phyloP scores from a whole-genome alignment of 2,113 vertebrate species.

The Pantherophis guttatus region DNA sequence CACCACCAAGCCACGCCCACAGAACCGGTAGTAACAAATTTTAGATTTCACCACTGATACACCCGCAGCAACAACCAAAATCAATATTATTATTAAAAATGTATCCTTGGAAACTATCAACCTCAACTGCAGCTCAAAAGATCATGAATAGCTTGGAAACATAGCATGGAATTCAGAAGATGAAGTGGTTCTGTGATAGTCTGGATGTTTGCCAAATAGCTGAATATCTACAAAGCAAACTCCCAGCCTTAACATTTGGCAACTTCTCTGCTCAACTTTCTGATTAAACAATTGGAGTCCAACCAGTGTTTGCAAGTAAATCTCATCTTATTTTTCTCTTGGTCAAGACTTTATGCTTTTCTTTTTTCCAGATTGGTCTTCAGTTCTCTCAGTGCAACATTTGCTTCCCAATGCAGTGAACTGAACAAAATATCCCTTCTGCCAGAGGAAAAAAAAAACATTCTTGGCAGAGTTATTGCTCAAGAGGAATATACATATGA shows the following conservation, averaged over 20 bases:
- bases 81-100: neutral
- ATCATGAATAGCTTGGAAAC: neutral
- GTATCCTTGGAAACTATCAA: neutral
- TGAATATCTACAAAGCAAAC: constrained; percentile 21
- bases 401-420: constrained; percentile 57
- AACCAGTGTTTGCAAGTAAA: constrained; percentile 44
- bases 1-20: no score
- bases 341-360: constrained; percentile 36
- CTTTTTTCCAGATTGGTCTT: constrained; percentile 53
- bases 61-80: neutral
- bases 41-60: no score
- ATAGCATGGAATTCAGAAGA: constrained; percentile 36
- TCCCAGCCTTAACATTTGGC: constrained; percentile 31
- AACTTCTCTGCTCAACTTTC: constrained; percentile 47
- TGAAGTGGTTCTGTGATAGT: constrained; percentile 15
- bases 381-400: constrained; percentile 58
- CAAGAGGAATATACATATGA: constrained; percentile 40
- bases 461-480: constrained; percentile 45
- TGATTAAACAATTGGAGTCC: constrained; percentile 50
- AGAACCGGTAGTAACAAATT: no score
- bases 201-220: constrained; percentile 24
- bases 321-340: constrained; percentile 48
- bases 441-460: constrained; percentile 38
- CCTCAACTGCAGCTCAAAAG: neutral
- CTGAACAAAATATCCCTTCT: constrained; percentile 47